These are phyloP conservation scores for Chaenodraco wilsoni DNA, from an alignment of 2,797 vertebrate genomes.

Conservation along the genomic window DNA sequence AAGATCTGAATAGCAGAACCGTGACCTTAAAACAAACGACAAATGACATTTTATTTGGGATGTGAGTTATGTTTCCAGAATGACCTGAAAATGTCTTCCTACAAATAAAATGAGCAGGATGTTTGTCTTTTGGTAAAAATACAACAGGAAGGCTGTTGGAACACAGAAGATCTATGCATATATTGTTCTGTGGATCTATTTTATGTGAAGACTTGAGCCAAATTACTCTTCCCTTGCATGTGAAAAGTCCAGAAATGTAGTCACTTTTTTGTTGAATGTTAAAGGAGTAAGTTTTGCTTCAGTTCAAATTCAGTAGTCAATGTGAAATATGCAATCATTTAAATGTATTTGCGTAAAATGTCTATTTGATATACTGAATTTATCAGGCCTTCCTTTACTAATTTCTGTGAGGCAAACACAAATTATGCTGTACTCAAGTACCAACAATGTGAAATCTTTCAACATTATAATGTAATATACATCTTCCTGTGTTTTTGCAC, in stretches of 20 bases:
- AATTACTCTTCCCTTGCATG: slow-evolving; percentile 34
- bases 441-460: slow-evolving; percentile 22
- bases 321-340: slow-evolving; percentile 55
- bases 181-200: neutral
- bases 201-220: slow-evolving; percentile 24
- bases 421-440: slow-evolving; percentile 52
- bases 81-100: neutral
- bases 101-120: neutral
- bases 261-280: slow-evolving; percentile 56
- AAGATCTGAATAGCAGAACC: neutral
- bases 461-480: neutral
- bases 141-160: neutral
- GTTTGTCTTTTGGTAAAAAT: slow-evolving; percentile 20
- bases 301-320: slow-evolving; percentile 8
- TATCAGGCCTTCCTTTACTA: neutral
- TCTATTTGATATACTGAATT: slow-evolving; percentile 10
- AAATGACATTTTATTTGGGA: neutral
- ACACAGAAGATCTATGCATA: neutral
- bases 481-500: slow-evolving; percentile 36
- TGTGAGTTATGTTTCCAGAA: slow-evolving; percentile 7
- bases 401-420: slow-evolving; percentile 18
- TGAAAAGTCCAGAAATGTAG: slow-evolving; percentile 46
- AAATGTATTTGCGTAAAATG: neutral
- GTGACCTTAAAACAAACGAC: neutral
- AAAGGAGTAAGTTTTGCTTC: slow-evolving; percentile 20